phyloP scores from a whole-genome alignment of 2,113 vertebrate genomes.

The Dunckerocampus dactyliophorus region DNA sequence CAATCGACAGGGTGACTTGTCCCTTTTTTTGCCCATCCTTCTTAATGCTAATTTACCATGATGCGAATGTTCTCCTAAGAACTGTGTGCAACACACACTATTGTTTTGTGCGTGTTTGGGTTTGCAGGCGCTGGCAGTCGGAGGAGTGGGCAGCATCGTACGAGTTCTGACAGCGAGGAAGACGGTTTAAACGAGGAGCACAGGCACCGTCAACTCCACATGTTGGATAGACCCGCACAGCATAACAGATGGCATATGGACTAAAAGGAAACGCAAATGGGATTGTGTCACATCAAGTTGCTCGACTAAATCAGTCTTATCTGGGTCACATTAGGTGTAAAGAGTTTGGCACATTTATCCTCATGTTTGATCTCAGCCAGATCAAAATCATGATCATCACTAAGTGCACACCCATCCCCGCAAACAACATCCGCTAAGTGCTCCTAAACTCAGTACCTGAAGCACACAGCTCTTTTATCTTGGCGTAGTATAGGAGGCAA shows the following conservation, averaged over 20 bases:
- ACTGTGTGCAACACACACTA: no score
- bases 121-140: conserved; percentile 86
- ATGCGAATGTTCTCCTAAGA: no score
- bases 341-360: conserved; percentile 23
- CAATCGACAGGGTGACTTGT: not conserved
- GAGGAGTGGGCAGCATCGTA: conserved; percentile 93
- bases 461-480: not conserved
- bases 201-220: conserved; percentile 17
- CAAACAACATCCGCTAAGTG: not conserved
- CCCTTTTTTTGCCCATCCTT: not conserved
- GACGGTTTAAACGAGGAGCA: conserved; percentile 76
- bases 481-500: no score
- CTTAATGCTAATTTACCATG: no score
- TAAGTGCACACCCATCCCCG: conserved; percentile 31
- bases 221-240: conserved; percentile 20
- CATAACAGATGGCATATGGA: conserved; percentile 41
- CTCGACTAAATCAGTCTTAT: not conserved
- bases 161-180: conserved; percentile 94
- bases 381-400: conserved; percentile 39
- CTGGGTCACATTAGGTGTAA: conserved; percentile 7
- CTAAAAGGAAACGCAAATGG: conserved; percentile 11
- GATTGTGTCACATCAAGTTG: conserved; percentile 1
- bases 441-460: not conserved
- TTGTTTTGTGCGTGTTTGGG: conserved; percentile 1
- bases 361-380: conserved; percentile 20